Evolutionary conservation across 2,888 invertebrate species (phyloP), one percentile per base, ranked within the genome.

Genomic region (Hedychridium roseum): DNA sequence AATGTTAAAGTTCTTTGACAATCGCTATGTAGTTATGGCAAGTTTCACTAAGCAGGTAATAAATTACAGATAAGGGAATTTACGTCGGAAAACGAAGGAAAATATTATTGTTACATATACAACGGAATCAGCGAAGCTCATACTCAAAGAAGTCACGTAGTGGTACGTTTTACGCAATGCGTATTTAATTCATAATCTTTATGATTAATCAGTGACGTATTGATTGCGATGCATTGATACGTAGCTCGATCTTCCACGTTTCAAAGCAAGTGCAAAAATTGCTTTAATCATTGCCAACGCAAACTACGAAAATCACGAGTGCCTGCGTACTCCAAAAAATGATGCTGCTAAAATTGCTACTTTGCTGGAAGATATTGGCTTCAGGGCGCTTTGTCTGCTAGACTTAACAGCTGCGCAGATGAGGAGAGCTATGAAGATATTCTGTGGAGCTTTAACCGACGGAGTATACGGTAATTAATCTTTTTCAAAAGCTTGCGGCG

Each of bases 261-360:
- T 67, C 41, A 71, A 66, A 54, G 73, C 74, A 14, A 51, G 59
- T 2, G 72, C 69, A 9, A 78, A 78, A 52, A 59, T 75, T 45
- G 78, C 78, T 43, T 60, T 78, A 12, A 50, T 78, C 2, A 76
- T 78, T 26, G 76, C 70, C 7, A 78, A 78, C 60, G 68, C 64
- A 20, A 54, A 71, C 21, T 78, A 78, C 38, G 54, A 66, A 9
- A 36, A 62, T 38, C 68, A 68, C 0, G 59, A 56, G 17, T 48
- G 55, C 32, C 55, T 78, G 20, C 31, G 41, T n/a, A 73, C 68
- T n/a, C 68, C 77, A 7, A 66, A 51, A 43, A 68, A 70, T 31
- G 79, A 79, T 54, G 77, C 73, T 15, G 68, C 63, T 2, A 57
- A 57, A 37, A 59, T 79, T 15, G 65, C 68, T 14, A 51, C 58